phyloP scores from a whole-genome alignment of 2,113 vertebrate species.

The Lethenteron camtschaticum region DNA sequence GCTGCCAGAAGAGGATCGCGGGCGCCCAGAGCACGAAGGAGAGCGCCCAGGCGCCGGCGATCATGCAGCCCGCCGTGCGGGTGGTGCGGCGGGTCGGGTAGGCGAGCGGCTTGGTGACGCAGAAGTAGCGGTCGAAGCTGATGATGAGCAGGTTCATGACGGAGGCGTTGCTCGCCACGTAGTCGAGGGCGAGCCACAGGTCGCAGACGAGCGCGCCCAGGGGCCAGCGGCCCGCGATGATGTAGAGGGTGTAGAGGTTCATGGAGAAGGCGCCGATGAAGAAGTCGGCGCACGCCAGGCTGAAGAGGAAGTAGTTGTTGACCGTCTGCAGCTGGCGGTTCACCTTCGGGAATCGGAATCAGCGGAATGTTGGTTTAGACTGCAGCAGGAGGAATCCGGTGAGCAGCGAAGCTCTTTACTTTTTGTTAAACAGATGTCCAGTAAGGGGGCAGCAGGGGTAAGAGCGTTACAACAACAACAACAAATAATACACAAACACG shows the following conservation, averaged over 20 bases:
- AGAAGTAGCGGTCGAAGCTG: conserved; percentile 96
- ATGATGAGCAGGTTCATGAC: conserved; percentile 99
- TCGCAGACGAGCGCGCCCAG: conserved; percentile 89
- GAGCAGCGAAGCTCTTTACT: no score
- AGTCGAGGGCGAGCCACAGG: conserved; percentile 83
- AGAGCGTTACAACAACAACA: no score
- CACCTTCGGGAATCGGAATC: not conserved
- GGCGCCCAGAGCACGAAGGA: conserved; percentile 97
- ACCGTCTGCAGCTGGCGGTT: conserved; percentile 61
- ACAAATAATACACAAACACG: no score
- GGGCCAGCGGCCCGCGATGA: conserved; percentile 93
- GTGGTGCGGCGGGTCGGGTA: conserved; percentile 88
- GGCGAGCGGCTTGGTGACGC: conserved; percentile 87
- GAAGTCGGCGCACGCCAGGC: conserved; percentile 84
- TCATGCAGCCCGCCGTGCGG: conserved; percentile 99
- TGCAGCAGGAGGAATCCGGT: not conserved
- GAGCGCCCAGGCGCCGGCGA: conserved; percentile 80
- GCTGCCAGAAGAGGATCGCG: conserved; percentile 97
- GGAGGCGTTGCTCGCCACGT: conserved; percentile 88
- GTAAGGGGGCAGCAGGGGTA: no score
- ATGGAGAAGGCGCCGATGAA: conserved; percentile 96
- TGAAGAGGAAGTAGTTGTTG: conserved; percentile 98
- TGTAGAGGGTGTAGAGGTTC: conserved; percentile 96
- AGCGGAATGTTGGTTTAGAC: not conserved
- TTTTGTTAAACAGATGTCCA: no score